Percentiles rank a stretch among this genome's conserved stretches.
phyloP scores from a whole-genome alignment of 2,797 vertebrate species.

The Crocidura indochinensis region DNA sequence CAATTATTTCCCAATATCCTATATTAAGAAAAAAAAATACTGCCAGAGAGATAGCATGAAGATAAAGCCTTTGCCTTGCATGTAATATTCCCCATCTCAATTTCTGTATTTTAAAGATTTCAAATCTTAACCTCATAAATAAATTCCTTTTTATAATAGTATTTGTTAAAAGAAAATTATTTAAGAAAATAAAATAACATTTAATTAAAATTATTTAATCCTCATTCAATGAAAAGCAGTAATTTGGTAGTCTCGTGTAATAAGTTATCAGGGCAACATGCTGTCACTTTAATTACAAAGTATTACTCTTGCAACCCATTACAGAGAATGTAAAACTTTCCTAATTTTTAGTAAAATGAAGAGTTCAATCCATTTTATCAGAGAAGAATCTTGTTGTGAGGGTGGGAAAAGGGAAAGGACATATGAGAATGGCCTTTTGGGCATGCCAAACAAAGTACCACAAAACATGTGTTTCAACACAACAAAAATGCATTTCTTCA shows the following conservation, averaged over 20 bases:
- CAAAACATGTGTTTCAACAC: background rate
- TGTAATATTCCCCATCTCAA: background rate
- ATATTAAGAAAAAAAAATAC: slow-evolving; percentile 20
- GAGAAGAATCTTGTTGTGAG: background rate
- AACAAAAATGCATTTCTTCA: background rate
- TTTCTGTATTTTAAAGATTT: slow-evolving; percentile 52
- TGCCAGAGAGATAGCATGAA: too few species aligned
- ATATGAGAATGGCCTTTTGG: background rate
- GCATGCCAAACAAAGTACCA: background rate
- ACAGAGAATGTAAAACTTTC: background rate
- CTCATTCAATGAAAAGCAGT: slow-evolving; percentile 70
- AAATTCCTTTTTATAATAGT: slow-evolving; percentile 59
- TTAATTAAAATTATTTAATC: slow-evolving; percentile 57
- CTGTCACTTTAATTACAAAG: slow-evolving; percentile 62
- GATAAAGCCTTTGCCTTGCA: too few species aligned
- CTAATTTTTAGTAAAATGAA: background rate
- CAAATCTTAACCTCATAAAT: slow-evolving; percentile 62
- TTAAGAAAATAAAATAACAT: slow-evolving; percentile 12
- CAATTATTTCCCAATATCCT: slow-evolving; percentile 61
- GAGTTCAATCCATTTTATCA: background rate
- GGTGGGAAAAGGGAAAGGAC: background rate
- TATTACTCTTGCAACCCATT: slow-evolving; percentile 5
- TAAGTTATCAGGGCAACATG: slow-evolving; percentile 54
- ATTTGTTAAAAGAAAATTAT: slow-evolving; percentile 50
- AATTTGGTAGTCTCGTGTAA: slow-evolving; percentile 52